Conservation (phyloP, 2,797 vertebrate genomes). For the Cryptoblepharus egeriae region DNA sequence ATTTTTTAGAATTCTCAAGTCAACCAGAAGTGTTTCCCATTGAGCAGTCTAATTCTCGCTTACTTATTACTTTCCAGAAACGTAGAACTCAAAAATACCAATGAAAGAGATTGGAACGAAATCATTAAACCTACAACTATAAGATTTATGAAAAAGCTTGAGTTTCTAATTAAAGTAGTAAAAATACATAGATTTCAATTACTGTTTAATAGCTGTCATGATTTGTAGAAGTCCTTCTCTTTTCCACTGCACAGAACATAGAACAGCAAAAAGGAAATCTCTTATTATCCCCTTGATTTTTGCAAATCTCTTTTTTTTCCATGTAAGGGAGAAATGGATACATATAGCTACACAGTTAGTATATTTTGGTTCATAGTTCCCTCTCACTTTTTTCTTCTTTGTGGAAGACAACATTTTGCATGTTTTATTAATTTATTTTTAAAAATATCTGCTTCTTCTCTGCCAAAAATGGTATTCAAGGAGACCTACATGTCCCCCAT, state of each 20-base stretch:
- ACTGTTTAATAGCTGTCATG: conserved; percentile 1
- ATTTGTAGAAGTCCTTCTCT: conserved; percentile 1
- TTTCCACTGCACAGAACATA: background rate
- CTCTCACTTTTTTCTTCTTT: no score
- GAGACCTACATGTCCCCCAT: background rate
- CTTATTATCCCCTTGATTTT: background rate
- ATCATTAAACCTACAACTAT: conserved; percentile 16
- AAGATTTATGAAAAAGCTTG: conserved; percentile 59
- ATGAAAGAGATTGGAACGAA: background rate
- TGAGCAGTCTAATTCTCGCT: background rate
- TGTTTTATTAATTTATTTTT: background rate
- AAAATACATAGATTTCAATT: conserved; percentile 36
- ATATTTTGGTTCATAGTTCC: background rate
- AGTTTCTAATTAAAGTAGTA: conserved; percentile 40
- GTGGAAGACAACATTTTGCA: background rate
- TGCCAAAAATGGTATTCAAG: background rate
- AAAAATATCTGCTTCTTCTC: background rate
- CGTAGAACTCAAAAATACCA: background rate
- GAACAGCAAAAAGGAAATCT: background rate
- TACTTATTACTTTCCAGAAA: background rate
- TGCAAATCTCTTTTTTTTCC: background rate
- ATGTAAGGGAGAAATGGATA: background rate
- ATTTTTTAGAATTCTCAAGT: background rate
- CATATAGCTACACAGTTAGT: background rate
- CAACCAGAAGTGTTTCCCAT: background rate